These are phyloP conservation scores for Drosophila siamana DNA, from an alignment of 2,888 invertebrate species.

Conservation along the genomic window DNA sequence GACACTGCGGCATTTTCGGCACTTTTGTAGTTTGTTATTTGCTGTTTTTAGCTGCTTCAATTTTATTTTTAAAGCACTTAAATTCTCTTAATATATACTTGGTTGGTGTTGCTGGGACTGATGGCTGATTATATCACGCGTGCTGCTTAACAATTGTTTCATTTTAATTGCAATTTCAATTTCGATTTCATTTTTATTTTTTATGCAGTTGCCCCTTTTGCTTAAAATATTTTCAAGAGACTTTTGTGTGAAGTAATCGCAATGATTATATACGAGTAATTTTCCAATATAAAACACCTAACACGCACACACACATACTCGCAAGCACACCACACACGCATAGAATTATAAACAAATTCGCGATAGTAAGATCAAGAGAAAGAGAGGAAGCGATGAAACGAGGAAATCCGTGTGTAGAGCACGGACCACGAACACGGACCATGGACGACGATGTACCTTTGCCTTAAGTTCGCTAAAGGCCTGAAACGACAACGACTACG, in stretches of 20 bases:
- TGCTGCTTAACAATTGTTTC: slow-evolving; percentile 55
- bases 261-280: slow-evolving; percentile 10
- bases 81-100: slow-evolving; percentile 36
- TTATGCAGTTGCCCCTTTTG: slow-evolving; percentile 22
- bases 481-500: slow-evolving; percentile 28
- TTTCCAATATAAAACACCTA: slow-evolving; percentile 38
- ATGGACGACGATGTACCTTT: slow-evolving; percentile 66
- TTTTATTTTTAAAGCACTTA: slow-evolving; percentile 65
- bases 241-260: slow-evolving; percentile 37
- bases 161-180: slow-evolving; percentile 18
- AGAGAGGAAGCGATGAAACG: not conserved
- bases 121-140: slow-evolving; percentile 70
- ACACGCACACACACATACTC: slow-evolving; percentile 43
- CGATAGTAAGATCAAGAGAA: slow-evolving; percentile 35
- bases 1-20: slow-evolving; percentile 40
- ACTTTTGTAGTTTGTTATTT: slow-evolving; percentile 52
- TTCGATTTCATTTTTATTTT: slow-evolving; percentile 5
- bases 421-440: slow-evolving; percentile 75
- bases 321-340: slow-evolving; percentile 15
- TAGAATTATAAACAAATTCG: slow-evolving; percentile 75
- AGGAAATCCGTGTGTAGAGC: slow-evolving; percentile 39
- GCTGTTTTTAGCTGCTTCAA: slow-evolving; percentile 50
- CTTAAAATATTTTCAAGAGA: slow-evolving; percentile 3
- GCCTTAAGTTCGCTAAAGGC: slow-evolving; percentile 54
- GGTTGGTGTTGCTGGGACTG: slow-evolving; percentile 19